Evolutionary conservation across 2,113 vertebrate species (phyloP).

Genomic region (Delphinapterus leucas): DNA sequence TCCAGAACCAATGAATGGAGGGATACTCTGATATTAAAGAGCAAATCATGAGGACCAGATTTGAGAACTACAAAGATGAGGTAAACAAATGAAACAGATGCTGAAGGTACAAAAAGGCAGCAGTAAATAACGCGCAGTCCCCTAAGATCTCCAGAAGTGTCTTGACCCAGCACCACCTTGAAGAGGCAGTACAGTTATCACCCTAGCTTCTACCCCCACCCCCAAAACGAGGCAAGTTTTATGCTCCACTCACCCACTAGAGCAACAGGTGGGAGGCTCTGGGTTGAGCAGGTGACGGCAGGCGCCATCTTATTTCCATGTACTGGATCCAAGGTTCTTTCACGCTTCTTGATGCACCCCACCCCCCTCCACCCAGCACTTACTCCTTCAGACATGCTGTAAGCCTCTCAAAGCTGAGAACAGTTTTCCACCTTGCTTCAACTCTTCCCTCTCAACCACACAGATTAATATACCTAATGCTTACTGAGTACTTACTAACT

Average conservation of each 20-base stretch:
- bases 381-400: neutral
- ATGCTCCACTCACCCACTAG: neutral
- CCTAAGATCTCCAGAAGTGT: neutral
- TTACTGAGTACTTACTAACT: neutral
- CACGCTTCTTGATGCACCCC: neutral
- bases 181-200: neutral
- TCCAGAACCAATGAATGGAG: neutral
- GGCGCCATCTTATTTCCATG: neutral
- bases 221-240: neutral
- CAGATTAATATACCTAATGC: neutral
- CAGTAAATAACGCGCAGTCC: neutral
- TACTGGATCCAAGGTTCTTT: neutral
- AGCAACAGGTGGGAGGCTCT: neutral
- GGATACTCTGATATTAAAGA: neutral
- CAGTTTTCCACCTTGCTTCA: neutral
- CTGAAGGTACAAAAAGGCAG: neutral
- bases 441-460: neutral
- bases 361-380: neutral
- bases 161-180: neutral
- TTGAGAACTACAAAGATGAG: neutral
- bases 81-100: neutral
- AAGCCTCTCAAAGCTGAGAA: neutral
- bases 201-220: neutral
- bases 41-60: neutral
- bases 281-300: neutral